Base-by-base conservation (phyloP, 2,888 invertebrate genomes). In the Cosmorhoe ocellata region DNA sequence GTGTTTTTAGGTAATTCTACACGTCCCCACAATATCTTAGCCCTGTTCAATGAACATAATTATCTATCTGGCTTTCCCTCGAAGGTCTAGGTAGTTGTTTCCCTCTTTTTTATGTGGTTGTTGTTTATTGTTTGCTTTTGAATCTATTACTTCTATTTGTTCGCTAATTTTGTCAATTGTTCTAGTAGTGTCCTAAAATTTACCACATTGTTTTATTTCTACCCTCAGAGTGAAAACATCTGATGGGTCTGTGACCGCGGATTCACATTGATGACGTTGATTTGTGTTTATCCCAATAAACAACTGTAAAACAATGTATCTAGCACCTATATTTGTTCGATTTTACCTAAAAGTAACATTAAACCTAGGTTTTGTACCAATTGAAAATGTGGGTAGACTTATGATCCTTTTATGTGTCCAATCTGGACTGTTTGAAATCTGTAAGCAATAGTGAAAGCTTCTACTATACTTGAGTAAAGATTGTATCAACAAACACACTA, bases 231-330 rank as follows among this genome's bases (percentile, higher is more conserved):
- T 63, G 67, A 58, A 67, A 66, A 65, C 65, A 57, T 66, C 66
- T 54, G 53, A 62, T 52, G 58, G 59, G 54, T 58, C 64, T 66
- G 55, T 77, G 74, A 76, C 74, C 79, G 73, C 68, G 71, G 76
- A 75, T 82, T 81, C 75, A 81, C 75, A 74, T 83, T 89, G 89
- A 85, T 88, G 89, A 88, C 89, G 89, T 88, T 80, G 87, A 54
- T 59, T 32, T 22, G 12, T 52, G 56, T 55, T 49, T 50, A 56
- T 51, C 28, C 44, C 48, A 37, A 14, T 54, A 38, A 30, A 43
- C 34, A 51, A 9, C 28, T 22, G 26, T 51, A 30, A 22, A 34
- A 33, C 1, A 26, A 14, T 24, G 31, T 24, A 8, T 14, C 22
- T 27, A 26, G 30, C 27, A 30, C 11, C 27, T 1, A 0, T n/a